Evolutionary conservation across 2,888 invertebrate species (phyloP), one percentile per base, ranked within the genome.

Genomic region (Drosophila paracracens): DNA sequence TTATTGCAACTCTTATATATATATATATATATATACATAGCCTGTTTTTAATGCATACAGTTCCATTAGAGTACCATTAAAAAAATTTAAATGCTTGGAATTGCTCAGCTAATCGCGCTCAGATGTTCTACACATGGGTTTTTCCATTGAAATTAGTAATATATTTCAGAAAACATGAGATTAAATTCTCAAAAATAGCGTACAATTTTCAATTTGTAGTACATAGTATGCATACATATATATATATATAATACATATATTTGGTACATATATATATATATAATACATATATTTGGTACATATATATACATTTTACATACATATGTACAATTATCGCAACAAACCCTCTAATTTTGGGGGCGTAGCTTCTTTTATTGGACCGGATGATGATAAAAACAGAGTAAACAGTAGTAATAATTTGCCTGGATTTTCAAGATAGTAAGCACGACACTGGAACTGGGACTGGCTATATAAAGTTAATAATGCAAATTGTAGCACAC

Each of bases 101-200:
- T 56, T 36, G 53, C n/a, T 18, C 43, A 29, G 46, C 51, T 60
- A 59, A 54, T 35, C 43, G 18, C 56, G 46, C 52, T 72, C 68
- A 76, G 70, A 78, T 85, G 81, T 69, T 72, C 38, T 52, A 60
- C 86, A 83, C 64, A 82, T 86, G 86, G 71, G 57, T 60, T 53
- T 56, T 66, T 59, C 46, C 51, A 43, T 40, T 69, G 36, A 66
- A 70, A 70, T 66, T 67, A 18, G 33, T 18, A n/a, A 40, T 51
- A 57, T 60, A 57, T 78, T 74, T 58, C 52, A 62, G 56, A 64
- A 73, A 81, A 72, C 38, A 43, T 21, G 13, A 56, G 25, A 25
- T 16, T 4, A 63, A 43, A 27, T 40, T 35, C 13, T 43, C 35
- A 62, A 51, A 62, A 58, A 59, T 29, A 57, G 67, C 74, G 65